A percentile compares a stretch with the other conserved stretches of the same genome.
Conservation (phyloP, 2,888 invertebrate species). For the Temnothorax rugatulus region DNA sequence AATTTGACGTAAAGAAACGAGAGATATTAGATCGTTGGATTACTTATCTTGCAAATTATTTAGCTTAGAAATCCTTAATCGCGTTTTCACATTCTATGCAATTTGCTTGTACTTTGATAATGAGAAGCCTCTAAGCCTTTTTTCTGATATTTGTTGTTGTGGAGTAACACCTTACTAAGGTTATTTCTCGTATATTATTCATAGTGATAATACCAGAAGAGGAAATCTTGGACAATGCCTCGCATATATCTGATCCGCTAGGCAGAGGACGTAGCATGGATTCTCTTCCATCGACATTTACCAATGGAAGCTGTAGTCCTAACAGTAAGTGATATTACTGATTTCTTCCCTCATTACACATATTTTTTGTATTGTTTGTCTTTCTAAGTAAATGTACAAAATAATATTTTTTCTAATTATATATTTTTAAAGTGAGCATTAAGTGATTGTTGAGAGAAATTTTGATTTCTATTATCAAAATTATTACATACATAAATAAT, state of each 20-base stretch:
- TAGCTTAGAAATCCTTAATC: background rate
- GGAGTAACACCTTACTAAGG: background rate
- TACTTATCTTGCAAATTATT: background rate
- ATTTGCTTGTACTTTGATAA: background rate
- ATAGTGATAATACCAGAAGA: slow-evolving; percentile 95
- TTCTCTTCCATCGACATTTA: slow-evolving; percentile 95
- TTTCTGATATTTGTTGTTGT: background rate
- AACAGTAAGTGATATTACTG: slow-evolving; percentile 85
- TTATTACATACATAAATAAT: background rate
- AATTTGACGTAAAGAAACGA: background rate
- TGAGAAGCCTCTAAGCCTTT: background rate
- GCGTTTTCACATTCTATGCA: background rate
- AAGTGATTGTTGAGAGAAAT: background rate
- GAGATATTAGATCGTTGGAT: background rate
- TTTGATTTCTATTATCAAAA: background rate
- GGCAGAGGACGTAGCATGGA: slow-evolving; percentile 95
- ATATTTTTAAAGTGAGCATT: background rate
- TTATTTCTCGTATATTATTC: slow-evolving; percentile 28
- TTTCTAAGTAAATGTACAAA: background rate
- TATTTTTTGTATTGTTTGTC: background rate
- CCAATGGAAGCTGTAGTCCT: slow-evolving; percentile 95
- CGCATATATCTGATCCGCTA: slow-evolving; percentile 88
- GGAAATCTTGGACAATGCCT: slow-evolving; percentile 86
- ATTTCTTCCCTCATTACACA: background rate
- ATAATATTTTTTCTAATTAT: background rate